phyloP scores from a whole-genome alignment of 2,797 vertebrate genomes.

The Pogonophryne albipinna region DNA sequence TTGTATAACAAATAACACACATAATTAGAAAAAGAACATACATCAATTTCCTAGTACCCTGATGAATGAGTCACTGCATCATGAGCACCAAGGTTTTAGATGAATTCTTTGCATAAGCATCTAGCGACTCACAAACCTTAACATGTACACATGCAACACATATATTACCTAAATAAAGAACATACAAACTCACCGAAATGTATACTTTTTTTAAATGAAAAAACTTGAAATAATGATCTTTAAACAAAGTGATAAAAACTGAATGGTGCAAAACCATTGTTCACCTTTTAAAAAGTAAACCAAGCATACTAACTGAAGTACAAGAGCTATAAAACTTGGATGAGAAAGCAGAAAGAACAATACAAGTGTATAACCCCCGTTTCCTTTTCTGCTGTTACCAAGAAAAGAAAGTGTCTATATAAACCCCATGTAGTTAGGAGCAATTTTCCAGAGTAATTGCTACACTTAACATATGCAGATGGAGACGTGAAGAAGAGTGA shows the following conservation, averaged over 20 bases:
- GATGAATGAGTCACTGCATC: background rate
- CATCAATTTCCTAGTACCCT: background rate
- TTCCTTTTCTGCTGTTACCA: slow-evolving; percentile 62
- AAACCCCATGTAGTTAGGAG: slow-evolving; percentile 80
- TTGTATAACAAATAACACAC: background rate
- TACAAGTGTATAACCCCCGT: slow-evolving; percentile 41
- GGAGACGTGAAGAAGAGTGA: slow-evolving; percentile 83
- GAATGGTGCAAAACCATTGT: background rate
- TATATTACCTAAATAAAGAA: background rate
- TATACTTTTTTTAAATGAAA: background rate
- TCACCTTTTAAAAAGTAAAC: slow-evolving; percentile 9
- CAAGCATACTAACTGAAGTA: background rate
- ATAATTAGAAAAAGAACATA: background rate
- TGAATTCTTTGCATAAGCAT: too few relatives aligned
- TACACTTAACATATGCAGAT: slow-evolving; percentile 88
- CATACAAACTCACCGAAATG: background rate
- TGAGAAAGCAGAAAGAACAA: slow-evolving; percentile 33
- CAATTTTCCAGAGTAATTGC: slow-evolving; percentile 86
- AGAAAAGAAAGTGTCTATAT: slow-evolving; percentile 73
- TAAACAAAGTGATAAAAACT: background rate
- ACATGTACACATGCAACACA: too few relatives aligned
- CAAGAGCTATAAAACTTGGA: slow-evolving; percentile 12
- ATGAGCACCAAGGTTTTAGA: background rate
- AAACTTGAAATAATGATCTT: too few relatives aligned
- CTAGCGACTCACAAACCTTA: too few relatives aligned